phyloP scores from a whole-genome alignment of 2,797 vertebrate species.

The Epinephelus awoara region DNA sequence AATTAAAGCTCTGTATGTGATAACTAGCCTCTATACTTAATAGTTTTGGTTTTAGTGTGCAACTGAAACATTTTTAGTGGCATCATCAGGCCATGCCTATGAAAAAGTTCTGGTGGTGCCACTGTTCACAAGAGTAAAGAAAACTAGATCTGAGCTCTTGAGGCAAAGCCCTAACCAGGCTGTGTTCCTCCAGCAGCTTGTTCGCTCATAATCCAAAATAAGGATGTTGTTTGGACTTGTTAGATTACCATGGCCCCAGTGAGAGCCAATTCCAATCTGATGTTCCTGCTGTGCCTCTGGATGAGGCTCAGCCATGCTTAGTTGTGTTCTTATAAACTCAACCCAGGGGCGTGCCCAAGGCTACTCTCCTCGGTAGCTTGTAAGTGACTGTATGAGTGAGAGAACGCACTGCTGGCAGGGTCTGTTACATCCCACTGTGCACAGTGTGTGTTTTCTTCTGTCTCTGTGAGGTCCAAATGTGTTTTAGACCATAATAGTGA shows the following conservation, averaged over 20 bases:
- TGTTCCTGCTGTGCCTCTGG: background rate
- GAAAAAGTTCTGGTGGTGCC: too few species aligned
- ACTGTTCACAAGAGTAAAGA: background rate
- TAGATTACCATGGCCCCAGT: slow-evolving; percentile 3
- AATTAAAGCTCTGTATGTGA: too few species aligned
- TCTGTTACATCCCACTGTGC: background rate
- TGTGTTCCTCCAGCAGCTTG: slow-evolving; percentile 4
- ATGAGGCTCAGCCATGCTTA: slow-evolving; percentile 19
- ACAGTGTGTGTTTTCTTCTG: background rate
- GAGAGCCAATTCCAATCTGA: background rate
- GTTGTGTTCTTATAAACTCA: slow-evolving; percentile 33
- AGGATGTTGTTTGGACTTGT: slow-evolving; percentile 22
- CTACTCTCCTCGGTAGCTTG: slow-evolving; percentile 12
- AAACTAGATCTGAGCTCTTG: background rate
- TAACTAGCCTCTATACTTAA: too few species aligned
- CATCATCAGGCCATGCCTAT: too few species aligned
- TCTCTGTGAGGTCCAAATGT: background rate
- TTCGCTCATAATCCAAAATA: slow-evolving; percentile 12
- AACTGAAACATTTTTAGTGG: too few species aligned
- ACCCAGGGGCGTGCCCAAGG: slow-evolving; percentile 29
- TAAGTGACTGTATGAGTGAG: slow-evolving; percentile 8
- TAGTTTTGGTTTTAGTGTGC: too few species aligned
- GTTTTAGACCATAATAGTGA: slow-evolving; percentile 4
- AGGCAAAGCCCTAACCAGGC: background rate
- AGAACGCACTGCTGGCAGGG: background rate